Conservation (phyloP, 2,797 vertebrate species). For the Poecilia gillii region DNA sequence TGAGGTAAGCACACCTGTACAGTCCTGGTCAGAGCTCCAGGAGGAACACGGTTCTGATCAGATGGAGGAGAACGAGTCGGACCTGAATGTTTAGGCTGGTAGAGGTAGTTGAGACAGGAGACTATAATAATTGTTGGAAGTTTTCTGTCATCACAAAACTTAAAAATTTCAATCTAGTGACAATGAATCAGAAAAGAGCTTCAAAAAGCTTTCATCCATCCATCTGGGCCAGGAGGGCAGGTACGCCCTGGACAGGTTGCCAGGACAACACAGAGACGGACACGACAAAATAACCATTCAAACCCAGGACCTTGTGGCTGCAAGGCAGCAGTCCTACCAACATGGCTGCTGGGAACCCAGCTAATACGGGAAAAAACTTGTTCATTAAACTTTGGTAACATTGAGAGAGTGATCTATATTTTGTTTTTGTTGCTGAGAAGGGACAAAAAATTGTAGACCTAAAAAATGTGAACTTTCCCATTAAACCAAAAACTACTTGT, state of each 20-base stretch:
- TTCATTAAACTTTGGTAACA: background rate
- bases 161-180: background rate
- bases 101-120: background rate
- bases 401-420: background rate
- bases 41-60: background rate
- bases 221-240: background rate
- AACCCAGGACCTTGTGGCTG: background rate
- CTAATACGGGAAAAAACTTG: background rate
- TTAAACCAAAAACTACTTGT: background rate
- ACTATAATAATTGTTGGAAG: background rate
- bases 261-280: background rate
- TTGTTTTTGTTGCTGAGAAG: background rate
- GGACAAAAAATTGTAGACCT: background rate
- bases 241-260: background rate
- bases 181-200: background rate
- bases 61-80: background rate
- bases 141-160: background rate
- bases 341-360: background rate
- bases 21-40: background rate
- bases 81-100: background rate
- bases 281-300: background rate
- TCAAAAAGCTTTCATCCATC: background rate
- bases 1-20: conserved; percentile 20
- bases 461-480: background rate
- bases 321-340: background rate